These are phyloP conservation scores for Heterotis niloticus DNA, from an alignment of 2,113 vertebrate species.

Conservation along the genomic window DNA sequence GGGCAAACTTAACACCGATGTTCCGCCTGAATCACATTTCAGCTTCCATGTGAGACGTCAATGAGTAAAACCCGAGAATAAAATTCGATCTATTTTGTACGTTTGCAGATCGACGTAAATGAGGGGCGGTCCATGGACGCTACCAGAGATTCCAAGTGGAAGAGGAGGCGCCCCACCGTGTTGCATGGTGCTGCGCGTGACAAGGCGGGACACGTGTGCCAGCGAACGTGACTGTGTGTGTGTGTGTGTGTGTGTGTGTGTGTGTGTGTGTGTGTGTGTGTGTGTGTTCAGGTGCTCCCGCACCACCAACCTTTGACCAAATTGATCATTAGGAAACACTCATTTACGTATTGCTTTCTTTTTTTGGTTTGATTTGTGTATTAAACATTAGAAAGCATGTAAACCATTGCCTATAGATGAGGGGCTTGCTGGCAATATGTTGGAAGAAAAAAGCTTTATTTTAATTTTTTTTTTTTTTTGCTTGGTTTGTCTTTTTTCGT, in stretches of 20 bases:
- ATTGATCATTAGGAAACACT: conserved; percentile 30
- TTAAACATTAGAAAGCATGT: conserved; percentile 19
- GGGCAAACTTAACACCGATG: no score
- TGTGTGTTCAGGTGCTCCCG: conserved; percentile 23
- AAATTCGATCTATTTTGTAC: neutral
- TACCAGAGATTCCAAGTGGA: conserved; percentile 4
- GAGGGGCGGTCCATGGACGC: conserved; percentile 19
- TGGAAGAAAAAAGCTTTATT: conserved; percentile 11
- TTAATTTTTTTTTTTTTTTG: conserved; percentile 6
- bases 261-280: conserved; percentile 1
- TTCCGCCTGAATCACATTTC: no score
- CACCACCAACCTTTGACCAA: conserved; percentile 34
- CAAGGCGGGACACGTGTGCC: neutral
- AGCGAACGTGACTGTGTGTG: neutral
- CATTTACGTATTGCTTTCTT: conserved; percentile 11
- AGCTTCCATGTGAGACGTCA: neutral
- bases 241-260: neutral
- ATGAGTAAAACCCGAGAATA: no score
- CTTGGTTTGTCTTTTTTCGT: no score
- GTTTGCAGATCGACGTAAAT: conserved; percentile 36
- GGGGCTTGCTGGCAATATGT: conserved; percentile 14
- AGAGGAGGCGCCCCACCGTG: conserved; percentile 14
- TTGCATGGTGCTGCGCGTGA: neutral
- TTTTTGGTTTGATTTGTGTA: conserved; percentile 23
- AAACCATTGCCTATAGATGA: conserved; percentile 11